Base-by-base conservation (phyloP, 2,113 vertebrate species). In the Daubentonia madagascariensis region DNA sequence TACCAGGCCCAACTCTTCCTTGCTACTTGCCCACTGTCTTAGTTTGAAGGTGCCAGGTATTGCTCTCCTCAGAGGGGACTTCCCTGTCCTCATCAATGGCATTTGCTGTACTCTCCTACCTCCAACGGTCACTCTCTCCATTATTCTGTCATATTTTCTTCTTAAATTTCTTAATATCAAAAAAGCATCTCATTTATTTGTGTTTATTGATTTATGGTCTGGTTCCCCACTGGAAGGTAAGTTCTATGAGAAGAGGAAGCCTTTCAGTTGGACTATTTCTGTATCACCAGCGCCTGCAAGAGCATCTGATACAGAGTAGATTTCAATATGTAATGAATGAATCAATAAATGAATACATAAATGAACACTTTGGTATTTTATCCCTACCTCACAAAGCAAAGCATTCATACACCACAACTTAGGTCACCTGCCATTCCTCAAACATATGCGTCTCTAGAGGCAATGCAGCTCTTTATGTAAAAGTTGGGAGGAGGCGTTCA, bases 91-190 rank as follows among this genome's bases (percentile, higher is more conserved):
- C 0, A 16, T 35, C 17, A 54, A 1, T 43, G 63, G 23, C 32
- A 3, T 14, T 45, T 48, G 25, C 37, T 70, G 1, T 43, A 4
- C 8, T 25, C 65, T 0, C 1, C 37, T 40, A 45, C 43, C 23
- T n/a, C 10, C 1, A 2, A 0, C 8, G 8, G 0, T 43, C 7
- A 68, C 45, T 32, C 10, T 78, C 11, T 37, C 30, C 16, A 63
- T 7, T 61, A 63, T 23, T 40, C 23, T 52, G 37, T 22, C 40
- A 16, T 16, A 32, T 25, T 88, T 81, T 48, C 83, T 65, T 83
- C 88, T 83, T 61, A 73, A 7, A 67, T 4, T 67, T 78, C 35
- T 45, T 79, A 63, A 67, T 22, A 57, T 30, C 1, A 50, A 91
- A 50, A 54, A 78, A 6, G 16, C 30, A 68, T 12, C 83, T 76